phyloP scores from a whole-genome alignment of 2,113 vertebrate species.

The Sprattus sprattus region DNA sequence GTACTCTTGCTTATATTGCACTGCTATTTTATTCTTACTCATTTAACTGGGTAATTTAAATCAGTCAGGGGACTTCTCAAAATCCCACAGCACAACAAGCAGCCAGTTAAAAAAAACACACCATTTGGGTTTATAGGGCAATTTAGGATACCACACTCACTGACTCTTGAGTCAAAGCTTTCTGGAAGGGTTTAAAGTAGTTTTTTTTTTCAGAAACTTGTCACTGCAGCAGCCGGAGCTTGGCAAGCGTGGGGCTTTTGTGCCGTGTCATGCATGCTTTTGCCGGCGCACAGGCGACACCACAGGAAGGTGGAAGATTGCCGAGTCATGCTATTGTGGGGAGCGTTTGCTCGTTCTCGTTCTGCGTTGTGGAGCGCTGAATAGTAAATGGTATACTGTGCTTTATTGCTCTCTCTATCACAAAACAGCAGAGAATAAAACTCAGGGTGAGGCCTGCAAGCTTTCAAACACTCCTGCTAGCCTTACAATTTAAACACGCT shows the following conservation, averaged over 20 bases:
- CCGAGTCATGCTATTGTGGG: neutral
- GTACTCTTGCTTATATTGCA: neutral
- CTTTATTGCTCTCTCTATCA: too few species aligned
- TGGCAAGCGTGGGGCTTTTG: neutral
- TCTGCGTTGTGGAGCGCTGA: too few species aligned
- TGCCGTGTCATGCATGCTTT: neutral
- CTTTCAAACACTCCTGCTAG: too few species aligned
- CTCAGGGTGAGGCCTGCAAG: too few species aligned
- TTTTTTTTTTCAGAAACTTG: neutral
- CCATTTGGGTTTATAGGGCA: neutral
- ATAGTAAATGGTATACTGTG: too few species aligned
- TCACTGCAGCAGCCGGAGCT: neutral
- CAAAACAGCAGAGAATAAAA: too few species aligned
- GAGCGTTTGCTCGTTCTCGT: too few species aligned
- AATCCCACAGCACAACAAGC: neutral
- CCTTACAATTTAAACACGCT: too few species aligned
- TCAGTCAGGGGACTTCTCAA: neutral
- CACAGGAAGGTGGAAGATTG: neutral
- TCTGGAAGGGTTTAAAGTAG: neutral
- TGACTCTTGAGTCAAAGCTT: neutral
- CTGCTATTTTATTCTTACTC: neutral
- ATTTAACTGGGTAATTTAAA: neutral
- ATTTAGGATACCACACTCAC: neutral
- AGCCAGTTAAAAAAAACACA: neutral
- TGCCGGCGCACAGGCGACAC: neutral